Evolutionary conservation across 2,797 vertebrate genomes (phyloP), one percentile per base, ranked within the genome.

Genomic region (Mionectes olivaceus): DNA sequence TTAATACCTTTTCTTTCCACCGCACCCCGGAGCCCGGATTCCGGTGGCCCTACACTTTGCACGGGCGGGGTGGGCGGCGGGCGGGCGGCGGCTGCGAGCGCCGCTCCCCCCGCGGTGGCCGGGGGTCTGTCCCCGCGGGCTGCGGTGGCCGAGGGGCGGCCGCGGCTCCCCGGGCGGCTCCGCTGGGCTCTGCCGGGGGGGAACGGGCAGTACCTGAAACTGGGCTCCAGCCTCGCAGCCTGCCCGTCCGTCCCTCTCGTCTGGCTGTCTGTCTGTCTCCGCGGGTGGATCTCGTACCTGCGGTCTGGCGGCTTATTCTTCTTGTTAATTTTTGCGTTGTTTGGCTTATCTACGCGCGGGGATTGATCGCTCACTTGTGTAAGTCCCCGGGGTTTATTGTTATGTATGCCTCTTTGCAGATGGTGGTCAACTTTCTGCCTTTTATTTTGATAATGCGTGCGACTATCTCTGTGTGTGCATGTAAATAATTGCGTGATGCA

Each of bases 181-280:
- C 70, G 95, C n/a, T 7, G 76, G 67, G 77, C 55, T 93, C 64
- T 49, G 74, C 85, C 47, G 44, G 23, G 53, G 43, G 96, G 93
- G 65, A 92, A 70, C 74, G 89, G 95, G 95, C 95, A 97, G 96
- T 97, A 99, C 98, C 99, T 99, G 98, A 93, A 97, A 93, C 97
- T 95, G 95, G 93, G 91, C 57, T 78, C 82, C 94, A 85, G 94
- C 74, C 79, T 87, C 96, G 95, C 95, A 93, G 93, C 93, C 93
- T 92, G 24, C 50, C 50, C 49, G 23, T 18, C 87, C 50, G 50
- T 70, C 65, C 19, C 33, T 65, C 64, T 19, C 24, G 23, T 28
- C 43, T 32, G 32, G 25, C 70, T 39, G 44, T 19, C 60, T 80
- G 37, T 57, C 27, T 56, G 37, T 68, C 90, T 77, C 16, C 39